Conservation (phyloP, 2,797 vertebrate species). For the Halcyon chelicuti region DNA sequence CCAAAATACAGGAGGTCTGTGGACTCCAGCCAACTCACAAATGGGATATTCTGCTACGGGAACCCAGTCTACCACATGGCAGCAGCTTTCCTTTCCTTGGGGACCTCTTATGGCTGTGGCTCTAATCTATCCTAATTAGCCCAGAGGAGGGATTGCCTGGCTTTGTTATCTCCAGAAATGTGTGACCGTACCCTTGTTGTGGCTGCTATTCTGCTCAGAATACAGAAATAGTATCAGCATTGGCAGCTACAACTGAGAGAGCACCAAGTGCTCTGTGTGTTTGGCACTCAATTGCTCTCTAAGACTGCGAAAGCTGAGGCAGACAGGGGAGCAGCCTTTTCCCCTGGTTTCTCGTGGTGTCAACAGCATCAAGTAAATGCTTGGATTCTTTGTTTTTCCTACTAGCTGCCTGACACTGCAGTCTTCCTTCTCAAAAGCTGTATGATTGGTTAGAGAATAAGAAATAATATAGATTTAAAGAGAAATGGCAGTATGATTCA, state of each 20-base stretch:
- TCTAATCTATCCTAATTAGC: not conserved
- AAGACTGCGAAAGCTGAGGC: not conserved
- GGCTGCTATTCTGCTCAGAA: not conserved
- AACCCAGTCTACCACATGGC: not conserved
- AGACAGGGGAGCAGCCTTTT: not conserved
- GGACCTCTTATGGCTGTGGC: not conserved
- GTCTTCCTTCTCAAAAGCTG: not conserved
- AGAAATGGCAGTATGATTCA: not conserved
- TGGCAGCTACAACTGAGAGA: not conserved
- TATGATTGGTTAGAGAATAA: not conserved
- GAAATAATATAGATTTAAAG: not conserved
- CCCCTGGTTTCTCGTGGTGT: not conserved
- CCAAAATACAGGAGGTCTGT: not conserved
- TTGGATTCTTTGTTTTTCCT: not conserved
- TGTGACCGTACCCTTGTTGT: not conserved
- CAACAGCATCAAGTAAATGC: not conserved
- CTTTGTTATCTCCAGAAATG: conserved; percentile 17
- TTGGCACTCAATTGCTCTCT: not conserved
- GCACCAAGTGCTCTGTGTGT: not conserved
- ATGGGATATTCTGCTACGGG: not conserved
- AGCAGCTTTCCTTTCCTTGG: not conserved
- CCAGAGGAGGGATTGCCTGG: not conserved
- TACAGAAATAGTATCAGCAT: not conserved
- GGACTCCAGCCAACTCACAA: not conserved
- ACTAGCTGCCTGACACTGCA: not conserved